Conservation (phyloP, 2,888 invertebrate species). For the Leptogaster cylindrica region DNA sequence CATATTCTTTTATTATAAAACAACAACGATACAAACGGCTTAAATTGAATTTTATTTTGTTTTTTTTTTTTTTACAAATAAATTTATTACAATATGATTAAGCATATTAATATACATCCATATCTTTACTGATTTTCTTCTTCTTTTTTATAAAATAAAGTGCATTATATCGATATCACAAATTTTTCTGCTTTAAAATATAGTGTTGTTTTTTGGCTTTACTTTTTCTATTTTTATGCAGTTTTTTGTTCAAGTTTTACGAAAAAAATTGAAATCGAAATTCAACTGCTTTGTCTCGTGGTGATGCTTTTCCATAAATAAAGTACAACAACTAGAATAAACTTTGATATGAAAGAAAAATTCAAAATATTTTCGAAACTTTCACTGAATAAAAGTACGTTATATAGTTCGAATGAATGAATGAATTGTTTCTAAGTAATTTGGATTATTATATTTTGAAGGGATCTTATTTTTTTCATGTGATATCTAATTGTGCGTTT, state of each 20-base stretch:
- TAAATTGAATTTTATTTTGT: not conserved
- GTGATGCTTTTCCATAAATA: too few species aligned
- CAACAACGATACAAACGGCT: constrained; percentile 33
- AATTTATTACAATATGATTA: constrained; percentile 18
- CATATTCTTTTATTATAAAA: constrained; percentile 24
- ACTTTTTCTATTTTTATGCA: constrained; percentile 21
- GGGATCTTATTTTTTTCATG: too few species aligned
- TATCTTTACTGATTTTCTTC: not conserved
- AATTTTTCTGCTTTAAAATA: constrained; percentile 32
- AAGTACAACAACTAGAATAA: too few species aligned
- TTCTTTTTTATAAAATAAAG: constrained; percentile 26
- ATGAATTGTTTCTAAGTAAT: too few species aligned
- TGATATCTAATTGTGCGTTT: too few species aligned
- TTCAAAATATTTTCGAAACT: too few species aligned
- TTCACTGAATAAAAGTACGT: too few species aligned
- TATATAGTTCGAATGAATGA: too few species aligned
- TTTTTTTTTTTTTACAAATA: constrained; percentile 28
- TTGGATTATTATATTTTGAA: too few species aligned
- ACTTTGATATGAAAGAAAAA: too few species aligned
- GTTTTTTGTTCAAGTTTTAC: constrained; percentile 28
- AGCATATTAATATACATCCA: constrained; percentile 7
- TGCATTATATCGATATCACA: constrained; percentile 36
- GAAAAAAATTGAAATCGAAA: not conserved
- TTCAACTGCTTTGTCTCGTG: not conserved
- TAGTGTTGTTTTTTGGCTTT: constrained; percentile 32